Evolutionary conservation across 2,888 invertebrate species (phyloP).

Genomic region (Ichneumoninae sp.): DNA sequence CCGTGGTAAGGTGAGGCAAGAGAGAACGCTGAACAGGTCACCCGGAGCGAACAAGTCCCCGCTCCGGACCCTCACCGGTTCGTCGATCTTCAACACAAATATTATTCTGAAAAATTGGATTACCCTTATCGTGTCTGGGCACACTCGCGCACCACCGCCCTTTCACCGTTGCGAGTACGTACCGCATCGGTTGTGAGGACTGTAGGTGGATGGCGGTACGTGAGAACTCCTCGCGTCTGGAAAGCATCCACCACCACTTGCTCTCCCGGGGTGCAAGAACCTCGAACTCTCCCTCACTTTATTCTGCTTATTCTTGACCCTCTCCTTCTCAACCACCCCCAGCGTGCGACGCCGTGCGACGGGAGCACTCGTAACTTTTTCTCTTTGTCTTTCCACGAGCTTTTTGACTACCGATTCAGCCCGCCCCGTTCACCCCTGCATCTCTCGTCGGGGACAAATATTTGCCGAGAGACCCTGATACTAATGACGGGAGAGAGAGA

Average conservation of each 20-base stretch:
- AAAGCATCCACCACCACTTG: conserved; percentile 50
- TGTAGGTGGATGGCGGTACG: conserved; percentile 45
- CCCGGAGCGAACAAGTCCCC: conserved; percentile 56
- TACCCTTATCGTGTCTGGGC: conserved; percentile 81
- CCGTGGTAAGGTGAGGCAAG: conserved; percentile 28
- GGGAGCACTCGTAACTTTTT: conserved; percentile 47
- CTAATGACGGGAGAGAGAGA: conserved; percentile 52
- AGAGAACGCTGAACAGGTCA: conserved; percentile 60
- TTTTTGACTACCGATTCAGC: conserved; percentile 51
- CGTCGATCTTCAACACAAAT: conserved; percentile 83
- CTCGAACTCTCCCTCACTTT: conserved; percentile 29
- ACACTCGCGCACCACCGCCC: conserved; percentile 68
- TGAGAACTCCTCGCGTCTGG: conserved; percentile 41
- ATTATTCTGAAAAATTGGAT: conserved; percentile 84
- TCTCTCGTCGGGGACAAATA: conserved; percentile 72
- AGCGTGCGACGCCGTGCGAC: conserved; percentile 38
- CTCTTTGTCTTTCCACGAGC: conserved; percentile 37
- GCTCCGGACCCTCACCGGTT: conserved; percentile 67
- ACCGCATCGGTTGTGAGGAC: conserved; percentile 39
- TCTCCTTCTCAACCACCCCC: conserved; percentile 29
- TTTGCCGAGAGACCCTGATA: conserved; percentile 71
- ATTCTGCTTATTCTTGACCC: conserved; percentile 17
- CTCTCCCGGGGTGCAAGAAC: conserved; percentile 28
- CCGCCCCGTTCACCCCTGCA: conserved; percentile 15
- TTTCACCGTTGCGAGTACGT: conserved; percentile 16